Base-by-base conservation (phyloP, 1,140 invertebrate genomes). In the Harpegnathos saltator region DNA sequence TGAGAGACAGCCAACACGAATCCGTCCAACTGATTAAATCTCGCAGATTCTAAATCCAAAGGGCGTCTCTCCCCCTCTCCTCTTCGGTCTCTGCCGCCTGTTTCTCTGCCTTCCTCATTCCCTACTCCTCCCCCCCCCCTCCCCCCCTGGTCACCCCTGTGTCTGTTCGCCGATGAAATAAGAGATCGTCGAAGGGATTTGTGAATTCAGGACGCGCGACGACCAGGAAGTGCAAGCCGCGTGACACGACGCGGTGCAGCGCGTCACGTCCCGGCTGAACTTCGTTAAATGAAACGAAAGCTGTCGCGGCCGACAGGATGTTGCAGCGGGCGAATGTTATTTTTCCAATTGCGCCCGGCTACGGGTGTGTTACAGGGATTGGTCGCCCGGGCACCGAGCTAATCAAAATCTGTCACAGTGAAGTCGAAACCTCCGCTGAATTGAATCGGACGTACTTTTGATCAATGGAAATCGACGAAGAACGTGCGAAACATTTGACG, bases 11-110 rank as follows among this genome's bases (percentile, higher is more conserved):
- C 58, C 58, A 38, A 29, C 44, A 50, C 9, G 50, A 86, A 81
- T 84, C 52, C 69, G 85, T 66, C 59, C 44, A 14, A 29, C 74
- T 87, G 86, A 87, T 87, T 81, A 87, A 87, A 87, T 86, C 73
- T 58, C n/a, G 54, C n/a, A 44, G 38, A 48, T 11, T 66, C 29
- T 33, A 68, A 78, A 80, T 80, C 65, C 29, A 19, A 22, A 29
- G 52, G 65, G 38, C 26, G n/a, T 26, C n/a, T 12, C 0, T 12
- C 52, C 24, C 9, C 61, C 26, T n/a, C 22, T 15, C 63, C 24
- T 44, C 44, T 29, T 11, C 65, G 2, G 4, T 44, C 38, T 44
- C 38, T 44, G 3, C 38, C 11, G 56, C 17, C 75, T 33, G 24
- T 48, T 26, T 38, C 33, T 7, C n/a, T n/a, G n/a, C n/a, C n/a